phyloP scores from a whole-genome alignment of 2,113 vertebrate genomes.

The Candoia aspera region DNA sequence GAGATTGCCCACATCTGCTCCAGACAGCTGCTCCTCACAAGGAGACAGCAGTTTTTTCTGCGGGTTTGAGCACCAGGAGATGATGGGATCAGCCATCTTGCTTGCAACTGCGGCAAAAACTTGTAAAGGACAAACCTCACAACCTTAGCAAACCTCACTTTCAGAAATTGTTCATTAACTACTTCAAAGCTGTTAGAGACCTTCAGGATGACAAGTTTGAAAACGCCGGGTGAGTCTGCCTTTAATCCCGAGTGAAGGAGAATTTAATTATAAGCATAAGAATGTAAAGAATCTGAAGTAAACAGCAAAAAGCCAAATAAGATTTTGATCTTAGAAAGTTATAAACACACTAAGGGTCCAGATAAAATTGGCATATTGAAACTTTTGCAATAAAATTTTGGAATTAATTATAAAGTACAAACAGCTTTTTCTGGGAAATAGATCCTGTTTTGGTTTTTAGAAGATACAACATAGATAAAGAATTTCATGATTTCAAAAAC shows the following conservation, averaged over 20 bases:
- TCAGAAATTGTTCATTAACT: background rate
- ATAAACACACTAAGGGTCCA: background rate
- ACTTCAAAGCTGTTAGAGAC: background rate
- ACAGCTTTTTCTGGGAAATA: background rate
- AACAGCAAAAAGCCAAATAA: background rate
- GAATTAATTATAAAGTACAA: background rate
- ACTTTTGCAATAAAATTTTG: background rate
- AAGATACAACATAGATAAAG: background rate
- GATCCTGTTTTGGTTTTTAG: background rate
- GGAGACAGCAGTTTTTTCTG: background rate
- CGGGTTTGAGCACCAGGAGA: background rate
- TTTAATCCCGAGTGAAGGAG: background rate
- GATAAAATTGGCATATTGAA: background rate
- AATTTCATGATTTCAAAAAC: background rate
- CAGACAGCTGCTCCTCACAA: background rate
- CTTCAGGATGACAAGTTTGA: background rate
- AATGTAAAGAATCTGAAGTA: background rate
- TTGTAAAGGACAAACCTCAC: background rate
- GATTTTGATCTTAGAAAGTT: background rate
- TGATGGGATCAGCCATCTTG: background rate
- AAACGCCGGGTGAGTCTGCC: background rate
- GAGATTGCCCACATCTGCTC: background rate
- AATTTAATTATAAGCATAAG: background rate
- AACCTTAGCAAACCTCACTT: background rate
- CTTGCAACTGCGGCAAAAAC: background rate